Base-by-base conservation (phyloP, 2,888 invertebrate species). In the Anagyrus pseudococci region DNA sequence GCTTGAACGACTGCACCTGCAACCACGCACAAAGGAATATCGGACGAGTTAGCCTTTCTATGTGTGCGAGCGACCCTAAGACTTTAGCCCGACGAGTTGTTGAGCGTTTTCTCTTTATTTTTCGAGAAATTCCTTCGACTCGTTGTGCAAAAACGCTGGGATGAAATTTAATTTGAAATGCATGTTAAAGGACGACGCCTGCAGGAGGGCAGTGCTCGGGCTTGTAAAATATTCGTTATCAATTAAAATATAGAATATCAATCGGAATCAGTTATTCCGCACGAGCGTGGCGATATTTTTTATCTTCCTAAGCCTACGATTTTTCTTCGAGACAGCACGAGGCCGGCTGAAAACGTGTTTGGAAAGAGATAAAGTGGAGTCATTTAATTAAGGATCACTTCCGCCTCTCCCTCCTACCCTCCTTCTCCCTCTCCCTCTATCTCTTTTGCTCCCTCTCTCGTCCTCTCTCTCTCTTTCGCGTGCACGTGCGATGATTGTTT, bases 1-100 rank as follows among this genome's bases (percentile, higher is more conserved):
- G 50, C n/a, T n/a, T n/a, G n/a, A 58, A 29, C 47, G 55, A 44
- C 49, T 74, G 72, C 76, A 76, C 75, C 77, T 78, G 77, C 72
- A 75, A 76, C 72, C 2, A 37, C 8, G 72, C 50, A 33, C 47
- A 63, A 47, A 15, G 46, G 47, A 52, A 19, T 48, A 53, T 53
- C 40, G 44, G 58, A 43, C 41, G 52, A 64, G 60, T 64, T 58
- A 54, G 60, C n/a, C n/a, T n/a, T n/a, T n/a, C n/a, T n/a, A n/a
- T n/a, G n/a, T n/a, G n/a, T n/a, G n/a, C n/a, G n/a, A n/a, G n/a
- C n/a, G n/a, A n/a, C n/a, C n/a, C n/a, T n/a, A n/a, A n/a, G n/a
- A n/a, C n/a, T n/a, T n/a, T n/a, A n/a, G n/a, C n/a, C n/a, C 19
- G 41, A 6, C 17, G 41, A n/a, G 41, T 6, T 23, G 20, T 19